phyloP scores from a whole-genome alignment of 53 echinoderm and acorn worm genomes.

The Pentamera pediparva region DNA sequence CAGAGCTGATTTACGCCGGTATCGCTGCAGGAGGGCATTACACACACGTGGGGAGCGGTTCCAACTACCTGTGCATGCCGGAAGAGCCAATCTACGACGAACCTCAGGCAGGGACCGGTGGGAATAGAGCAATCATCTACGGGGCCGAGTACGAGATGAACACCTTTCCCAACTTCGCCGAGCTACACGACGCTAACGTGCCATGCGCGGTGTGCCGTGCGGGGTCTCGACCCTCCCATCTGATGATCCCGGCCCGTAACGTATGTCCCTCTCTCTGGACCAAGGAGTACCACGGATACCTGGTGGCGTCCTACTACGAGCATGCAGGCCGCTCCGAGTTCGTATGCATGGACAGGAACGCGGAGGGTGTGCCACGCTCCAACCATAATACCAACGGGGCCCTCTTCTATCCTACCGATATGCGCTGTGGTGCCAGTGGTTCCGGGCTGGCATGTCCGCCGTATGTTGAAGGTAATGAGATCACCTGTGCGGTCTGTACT shows the following conservation, averaged over 20 bases:
- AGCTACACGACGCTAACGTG: conserved; percentile 22
- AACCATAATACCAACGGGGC: conserved; percentile 12
- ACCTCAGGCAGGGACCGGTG: not conserved
- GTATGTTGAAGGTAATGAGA: conserved; percentile 17
- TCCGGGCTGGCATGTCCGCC: conserved; percentile 34
- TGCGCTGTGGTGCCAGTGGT: conserved; percentile 20
- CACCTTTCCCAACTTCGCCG: not conserved
- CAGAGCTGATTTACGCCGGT: conserved; percentile 11
- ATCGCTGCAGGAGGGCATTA: conserved; percentile 28
- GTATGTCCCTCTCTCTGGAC: conserved; percentile 35
- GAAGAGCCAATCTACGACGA: conserved; percentile 31
- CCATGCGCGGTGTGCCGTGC: conserved; percentile 40
- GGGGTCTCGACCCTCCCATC: not conserved
- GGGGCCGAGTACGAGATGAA: conserved; percentile 41
- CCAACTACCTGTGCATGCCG: conserved; percentile 39
- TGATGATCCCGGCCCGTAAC: conserved; percentile 45
- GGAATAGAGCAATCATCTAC: conserved; percentile 11
- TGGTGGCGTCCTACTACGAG: conserved; percentile 13
- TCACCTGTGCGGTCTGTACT: too few species aligned
- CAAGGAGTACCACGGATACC: conserved; percentile 32
- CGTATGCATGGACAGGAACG: conserved; percentile 30
- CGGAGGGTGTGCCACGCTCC: conserved; percentile 21
- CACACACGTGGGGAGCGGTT: conserved; percentile 22
- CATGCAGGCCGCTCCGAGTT: conserved; percentile 12
- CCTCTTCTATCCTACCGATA: conserved; percentile 26